Evolutionary conservation across 2,113 vertebrate genomes (phyloP).

Genomic region (Equus przewalskii): DNA sequence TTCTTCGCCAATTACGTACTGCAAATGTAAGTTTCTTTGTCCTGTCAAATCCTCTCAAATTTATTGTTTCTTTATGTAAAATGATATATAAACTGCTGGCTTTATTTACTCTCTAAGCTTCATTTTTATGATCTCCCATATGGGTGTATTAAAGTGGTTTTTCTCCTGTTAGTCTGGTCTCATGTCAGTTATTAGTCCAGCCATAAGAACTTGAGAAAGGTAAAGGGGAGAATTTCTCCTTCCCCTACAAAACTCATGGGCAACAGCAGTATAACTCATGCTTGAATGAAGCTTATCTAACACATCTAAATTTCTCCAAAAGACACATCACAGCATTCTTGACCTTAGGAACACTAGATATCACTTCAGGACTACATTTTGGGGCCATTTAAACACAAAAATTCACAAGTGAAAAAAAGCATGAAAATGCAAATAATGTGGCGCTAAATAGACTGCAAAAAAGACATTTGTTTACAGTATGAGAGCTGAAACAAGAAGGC

Average conservation of each 20-base stretch:
- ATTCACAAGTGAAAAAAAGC: neutral
- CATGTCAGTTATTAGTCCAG: too few relatives aligned
- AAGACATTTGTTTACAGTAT: neutral
- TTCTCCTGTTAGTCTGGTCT: too few relatives aligned
- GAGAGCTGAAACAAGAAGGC: neutral
- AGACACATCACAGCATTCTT: neutral
- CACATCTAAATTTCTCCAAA: neutral
- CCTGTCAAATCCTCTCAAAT: too few relatives aligned
- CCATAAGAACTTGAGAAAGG: too few relatives aligned
- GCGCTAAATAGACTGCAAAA: neutral
- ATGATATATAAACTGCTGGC: too few relatives aligned
- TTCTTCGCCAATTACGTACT: too few relatives aligned
- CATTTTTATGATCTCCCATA: too few relatives aligned
- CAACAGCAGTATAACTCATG: neutral
- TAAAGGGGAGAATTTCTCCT: too few relatives aligned
- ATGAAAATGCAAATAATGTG: neutral
- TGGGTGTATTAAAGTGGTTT: too few relatives aligned
- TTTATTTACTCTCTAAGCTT: too few relatives aligned
- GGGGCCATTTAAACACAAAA: neutral
- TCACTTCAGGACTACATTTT: neutral
- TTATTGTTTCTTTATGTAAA: too few relatives aligned
- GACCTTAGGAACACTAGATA: neutral
- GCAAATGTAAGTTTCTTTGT: too few relatives aligned
- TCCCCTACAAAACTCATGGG: neutral
- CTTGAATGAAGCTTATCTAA: neutral